Evolutionary conservation across 2,888 invertebrate species (phyloP), one percentile per base, ranked within the genome.

Genomic region (Ophion ellenae): DNA sequence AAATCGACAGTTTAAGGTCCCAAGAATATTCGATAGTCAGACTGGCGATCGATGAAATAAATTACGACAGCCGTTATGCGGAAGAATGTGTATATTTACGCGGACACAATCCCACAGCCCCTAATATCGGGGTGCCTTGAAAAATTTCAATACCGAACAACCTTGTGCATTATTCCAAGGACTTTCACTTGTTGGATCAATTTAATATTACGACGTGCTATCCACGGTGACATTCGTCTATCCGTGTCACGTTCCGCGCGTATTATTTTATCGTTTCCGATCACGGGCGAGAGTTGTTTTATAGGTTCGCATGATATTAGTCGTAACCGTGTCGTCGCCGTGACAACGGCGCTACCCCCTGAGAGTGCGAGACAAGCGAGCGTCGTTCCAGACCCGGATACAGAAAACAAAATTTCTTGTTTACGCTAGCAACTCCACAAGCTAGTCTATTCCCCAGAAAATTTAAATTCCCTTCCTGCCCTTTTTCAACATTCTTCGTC

Each of bases 151-250:
- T 59, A 61, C 2, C 6, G 67, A 75, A 71, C 64, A 70, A 64
- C 45, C 53, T 17, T 66, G 45, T 63, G 73, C 24, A 64, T 80
- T 66, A 80, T 80, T 84, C 84, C 86, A 86, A 88, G 87, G 86
- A 70, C 86, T 81, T 47, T 14, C 40, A 45, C 80, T 87, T 86
- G 86, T 88, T 86, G 84, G 84, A 88, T 88, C 88, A 87, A 88
- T 88, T 87, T 63, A 73, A 63, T 67, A 86, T 83, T 81, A 78
- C 32, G 67, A 85, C 83, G 69, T 84, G 74, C 82, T 82, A 86
- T 86, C 85, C 69, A 83, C 59, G 57, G 79, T 81, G 76, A 81
- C 28, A 82, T 79, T 70, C 45, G 69, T 87, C 79, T 53, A 87
- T 87, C 82, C 17, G 69, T 84, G 73, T 69, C 77, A 14, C 17